Conservation (phyloP, 1,140 invertebrate species). For the Drosophila nikananu region DNA sequence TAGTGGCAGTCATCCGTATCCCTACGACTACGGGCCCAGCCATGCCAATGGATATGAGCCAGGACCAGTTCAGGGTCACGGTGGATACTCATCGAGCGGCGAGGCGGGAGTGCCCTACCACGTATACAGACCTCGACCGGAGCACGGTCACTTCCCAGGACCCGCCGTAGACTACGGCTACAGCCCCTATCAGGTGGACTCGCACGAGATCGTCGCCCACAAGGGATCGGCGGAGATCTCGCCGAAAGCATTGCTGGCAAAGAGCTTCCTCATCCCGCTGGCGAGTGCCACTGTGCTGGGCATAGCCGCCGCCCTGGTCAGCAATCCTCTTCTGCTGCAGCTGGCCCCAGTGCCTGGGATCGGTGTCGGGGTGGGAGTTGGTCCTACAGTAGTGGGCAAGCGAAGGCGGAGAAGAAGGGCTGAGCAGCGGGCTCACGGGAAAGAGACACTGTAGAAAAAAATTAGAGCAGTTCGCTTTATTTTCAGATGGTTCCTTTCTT, state of each 20-base stretch:
- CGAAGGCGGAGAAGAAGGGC: constrained; percentile 68
- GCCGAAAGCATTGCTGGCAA: constrained; percentile 84
- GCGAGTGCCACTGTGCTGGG: constrained; percentile 92
- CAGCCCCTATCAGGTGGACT: constrained; percentile 43
- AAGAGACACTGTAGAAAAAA: not conserved
- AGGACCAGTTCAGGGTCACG: constrained; percentile 37
- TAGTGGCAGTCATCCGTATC: constrained; percentile 41
- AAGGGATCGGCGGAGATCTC: constrained; percentile 69
- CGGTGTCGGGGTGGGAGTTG: constrained; percentile 86
- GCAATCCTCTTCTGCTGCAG: constrained; percentile 91
- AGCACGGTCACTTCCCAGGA: constrained; percentile 51
- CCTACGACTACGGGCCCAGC: constrained; percentile 57
- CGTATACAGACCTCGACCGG: constrained; percentile 61
- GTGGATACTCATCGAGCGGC: constrained; percentile 36
- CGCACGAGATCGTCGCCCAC: constrained; percentile 68
- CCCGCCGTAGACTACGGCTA: constrained; percentile 71
- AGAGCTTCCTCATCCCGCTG: constrained; percentile 89
- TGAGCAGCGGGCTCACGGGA: not conserved
- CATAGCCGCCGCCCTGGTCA: constrained; percentile 91
- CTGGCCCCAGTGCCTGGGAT: constrained; percentile 88
- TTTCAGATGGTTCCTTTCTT: not conserved
- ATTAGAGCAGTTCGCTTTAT: too few relatives aligned
- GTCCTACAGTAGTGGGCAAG: constrained; percentile 80
- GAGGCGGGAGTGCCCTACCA: constrained; percentile 73
- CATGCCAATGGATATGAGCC: constrained; percentile 51